Evolutionary conservation across 2,888 invertebrate species (phyloP).

Genomic region (Dioctria rufipes): DNA sequence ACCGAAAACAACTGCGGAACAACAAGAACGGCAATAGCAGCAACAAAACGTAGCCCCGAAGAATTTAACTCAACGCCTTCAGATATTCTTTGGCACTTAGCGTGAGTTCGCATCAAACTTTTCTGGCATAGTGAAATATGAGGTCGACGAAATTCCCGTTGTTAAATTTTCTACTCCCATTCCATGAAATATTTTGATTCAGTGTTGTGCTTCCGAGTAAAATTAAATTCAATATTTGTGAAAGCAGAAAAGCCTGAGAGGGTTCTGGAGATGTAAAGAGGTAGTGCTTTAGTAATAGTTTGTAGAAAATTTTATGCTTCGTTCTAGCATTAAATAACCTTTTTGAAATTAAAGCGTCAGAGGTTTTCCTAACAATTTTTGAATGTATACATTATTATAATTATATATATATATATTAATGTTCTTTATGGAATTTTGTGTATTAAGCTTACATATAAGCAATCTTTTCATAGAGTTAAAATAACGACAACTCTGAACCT

Average conservation of each 20-base stretch:
- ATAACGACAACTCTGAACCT: too few species aligned
- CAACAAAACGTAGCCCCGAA: neutral
- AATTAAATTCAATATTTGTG: neutral
- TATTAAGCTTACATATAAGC: too few species aligned
- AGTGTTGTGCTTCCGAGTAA: neutral
- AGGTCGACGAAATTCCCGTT: conserved; percentile 18
- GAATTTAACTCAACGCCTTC: conserved; percentile 26
- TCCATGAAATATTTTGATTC: neutral
- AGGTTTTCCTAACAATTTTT: too few species aligned
- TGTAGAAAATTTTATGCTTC: neutral
- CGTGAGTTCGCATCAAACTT: conserved; percentile 47
- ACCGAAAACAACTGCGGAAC: neutral
- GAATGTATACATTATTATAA: too few species aligned
- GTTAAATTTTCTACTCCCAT: too few species aligned
- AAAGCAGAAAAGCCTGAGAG: neutral
- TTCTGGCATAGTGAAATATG: conserved; percentile 28
- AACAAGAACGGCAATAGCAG: neutral
- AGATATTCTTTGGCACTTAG: conserved; percentile 35
- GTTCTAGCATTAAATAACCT: neutral
- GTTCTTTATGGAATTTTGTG: too few species aligned
- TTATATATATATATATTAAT: too few species aligned
- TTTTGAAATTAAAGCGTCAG: neutral
- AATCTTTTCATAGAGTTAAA: too few species aligned
- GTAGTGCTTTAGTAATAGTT: neutral
- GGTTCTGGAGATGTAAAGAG: neutral